Base-by-base conservation (phyloP, 2,797 vertebrate species). In the Falco columbarius region DNA sequence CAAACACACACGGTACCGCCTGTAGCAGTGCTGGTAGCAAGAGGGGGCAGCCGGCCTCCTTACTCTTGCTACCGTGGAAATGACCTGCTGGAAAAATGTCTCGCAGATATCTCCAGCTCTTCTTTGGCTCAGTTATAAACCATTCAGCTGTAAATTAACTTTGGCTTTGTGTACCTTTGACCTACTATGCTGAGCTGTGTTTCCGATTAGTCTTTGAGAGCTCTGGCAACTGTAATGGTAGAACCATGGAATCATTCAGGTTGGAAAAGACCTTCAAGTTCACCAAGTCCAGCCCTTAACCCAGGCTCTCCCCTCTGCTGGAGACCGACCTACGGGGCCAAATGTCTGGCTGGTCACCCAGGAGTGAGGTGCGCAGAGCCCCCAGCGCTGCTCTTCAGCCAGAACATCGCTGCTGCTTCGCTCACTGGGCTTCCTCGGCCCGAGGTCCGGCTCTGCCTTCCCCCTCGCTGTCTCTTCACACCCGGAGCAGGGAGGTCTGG, bases 321-420 rank as follows among this genome's bases (percentile, higher is more conserved):
- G 56, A 40, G 49, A 3, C 40, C 2, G 32, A n/a, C 10, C 10
- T 1, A 2, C 4, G 32, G 77, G 52, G 4, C 23, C 16, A 3
- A 18, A 8, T 3, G 0, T 3, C 62, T 7, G 29, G 7, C 1
- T 8, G 34, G 3, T 30, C 0, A 0, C 54, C 27, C 34, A 1
- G 14, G 2, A 7, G 5, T 2, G 23, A 32, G 56, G 42, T n/a
- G 51, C 6, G 4, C 12, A 3, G 6, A 7, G 6, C 17, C 27
- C 68, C 56, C 2, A 9, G 13, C 4, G 1, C 46, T 2, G 0
- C 16, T 46, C 56, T 12, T 23, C n/a, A 32, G 61, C 63, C 22
- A 70, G 46, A 36, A 14, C 17, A 1, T 16, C 3, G 1, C 49
- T 56, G 21, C 42, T 2, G 4, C 52, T 7, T 24, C 7, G 2